Evolutionary conservation across 2,113 vertebrate genomes (phyloP), one percentile per base, ranked within the genome.

Genomic region (Chauna torquata): DNA sequence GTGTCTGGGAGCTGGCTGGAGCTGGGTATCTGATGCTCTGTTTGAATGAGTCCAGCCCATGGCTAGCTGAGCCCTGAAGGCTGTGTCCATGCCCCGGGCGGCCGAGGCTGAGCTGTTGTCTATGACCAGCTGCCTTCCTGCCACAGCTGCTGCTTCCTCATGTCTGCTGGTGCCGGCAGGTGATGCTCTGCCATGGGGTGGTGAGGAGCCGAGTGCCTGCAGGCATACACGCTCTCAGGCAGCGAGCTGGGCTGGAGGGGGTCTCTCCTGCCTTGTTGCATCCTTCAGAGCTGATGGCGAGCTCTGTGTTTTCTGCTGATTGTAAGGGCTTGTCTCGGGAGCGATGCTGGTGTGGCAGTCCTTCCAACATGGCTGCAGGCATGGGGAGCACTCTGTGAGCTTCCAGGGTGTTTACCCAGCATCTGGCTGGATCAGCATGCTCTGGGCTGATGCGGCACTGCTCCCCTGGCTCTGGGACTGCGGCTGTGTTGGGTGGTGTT

Each of bases 401-500:
- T 72, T 32, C 47, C 4, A 2, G 81, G 54, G 34, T 3, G 8
- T 36, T 62, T 24, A 5, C 9, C 49, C 50, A 58, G 38, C 38
- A 45, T 36, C 42, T 55, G 54, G 11, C 6, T 52, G 23, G 27
- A 14, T 61, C 20, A 44, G 0, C 5, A 11, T 8, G 61, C 19
- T 44, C 76, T 20, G 70, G 27, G 71, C 54, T 80, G 17, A 57
- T 14, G 66, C 11, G 14, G 8, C 23, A 12, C 14, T 34, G 4
- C 58, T 71, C 66, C 47, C 38, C 36, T 44, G 34, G 8, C 32
- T 38, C 27, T 34, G 40, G 50, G 40, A 7, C 78, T 64, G 18
- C 49, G 27, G 30, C 57, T 0, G 0, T 27, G 17, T 3, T 66
- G 69, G 54, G 30, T 34, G 17, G 1, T 3, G 11, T 2, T 28